Evolutionary conservation across 2,888 invertebrate species (phyloP).

Genomic region (Eristalis tenax): DNA sequence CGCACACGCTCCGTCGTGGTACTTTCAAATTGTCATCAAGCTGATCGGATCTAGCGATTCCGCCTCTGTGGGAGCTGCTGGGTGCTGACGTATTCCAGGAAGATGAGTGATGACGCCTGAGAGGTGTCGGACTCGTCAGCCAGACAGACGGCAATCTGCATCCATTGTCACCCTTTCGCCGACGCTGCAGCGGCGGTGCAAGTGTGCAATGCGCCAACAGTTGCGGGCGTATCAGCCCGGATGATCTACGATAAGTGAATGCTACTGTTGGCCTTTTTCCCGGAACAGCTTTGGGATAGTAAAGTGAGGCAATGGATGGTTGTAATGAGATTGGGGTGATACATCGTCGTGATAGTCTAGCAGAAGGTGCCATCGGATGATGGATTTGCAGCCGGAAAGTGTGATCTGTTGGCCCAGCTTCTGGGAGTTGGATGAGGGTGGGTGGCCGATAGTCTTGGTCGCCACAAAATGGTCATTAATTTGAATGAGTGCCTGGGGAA

Average conservation of each 20-base stretch:
- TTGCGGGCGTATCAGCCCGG: constrained; percentile 35
- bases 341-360: not conserved
- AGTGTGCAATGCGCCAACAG: constrained; percentile 48
- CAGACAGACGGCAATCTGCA: constrained; percentile 46
- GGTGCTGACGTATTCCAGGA: constrained; percentile 39
- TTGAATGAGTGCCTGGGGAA: not conserved
- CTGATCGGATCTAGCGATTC: constrained; percentile 41
- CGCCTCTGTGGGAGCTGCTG: constrained; percentile 11
- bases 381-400: not conserved
- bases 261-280: constrained; percentile 13
- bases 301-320: not conserved
- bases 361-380: not conserved
- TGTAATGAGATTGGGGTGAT: not conserved
- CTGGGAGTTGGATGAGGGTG: not conserved
- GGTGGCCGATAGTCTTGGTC: not conserved
- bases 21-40: constrained; percentile 63
- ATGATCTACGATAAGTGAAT: constrained; percentile 64
- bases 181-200: constrained; percentile 3
- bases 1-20: constrained; percentile 29
- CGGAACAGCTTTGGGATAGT: constrained; percentile 23
- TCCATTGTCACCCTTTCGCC: constrained; percentile 52
- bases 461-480: not conserved
- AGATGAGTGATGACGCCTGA: constrained; percentile 17
- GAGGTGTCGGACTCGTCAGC: constrained; percentile 52
- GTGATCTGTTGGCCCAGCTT: not conserved